phyloP scores from a whole-genome alignment of 2,797 vertebrate genomes.

The Rhinophrynus dorsalis region DNA sequence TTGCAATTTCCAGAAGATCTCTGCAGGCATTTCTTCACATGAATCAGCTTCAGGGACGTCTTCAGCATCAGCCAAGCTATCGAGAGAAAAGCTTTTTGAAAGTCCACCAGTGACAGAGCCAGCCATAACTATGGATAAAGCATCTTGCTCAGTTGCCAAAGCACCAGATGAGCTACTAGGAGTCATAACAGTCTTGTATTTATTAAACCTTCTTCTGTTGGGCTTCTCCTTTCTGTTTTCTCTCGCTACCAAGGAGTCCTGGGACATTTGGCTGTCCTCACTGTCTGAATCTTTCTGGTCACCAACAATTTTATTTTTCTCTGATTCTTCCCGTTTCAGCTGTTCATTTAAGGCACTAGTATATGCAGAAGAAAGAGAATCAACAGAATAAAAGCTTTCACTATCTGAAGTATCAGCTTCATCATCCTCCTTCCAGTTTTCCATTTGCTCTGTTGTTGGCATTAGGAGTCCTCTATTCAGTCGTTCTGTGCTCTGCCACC shows the following conservation, averaged over 20 bases:
- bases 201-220: slow-evolving; percentile 51
- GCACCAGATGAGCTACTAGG: slow-evolving; percentile 49
- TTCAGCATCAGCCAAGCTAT: slow-evolving; percentile 63
- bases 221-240: slow-evolving; percentile 51
- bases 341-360: slow-evolving; percentile 69
- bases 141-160: slow-evolving; percentile 41
- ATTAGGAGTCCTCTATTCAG: slow-evolving; percentile 59
- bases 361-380: slow-evolving; percentile 87
- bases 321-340: slow-evolving; percentile 67
- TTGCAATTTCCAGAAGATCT: slow-evolving; percentile 73
- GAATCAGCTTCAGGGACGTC: slow-evolving; percentile 58
- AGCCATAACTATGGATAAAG: slow-evolving; percentile 47
- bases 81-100: slow-evolving; percentile 63
- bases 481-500: slow-evolving; percentile 74
- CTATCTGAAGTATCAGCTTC: slow-evolving; percentile 78
- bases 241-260: slow-evolving; percentile 81
- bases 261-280: slow-evolving; percentile 87
- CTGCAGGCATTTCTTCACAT: slow-evolving; percentile 73
- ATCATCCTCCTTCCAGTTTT: slow-evolving; percentile 65
- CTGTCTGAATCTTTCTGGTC: slow-evolving; percentile 79
- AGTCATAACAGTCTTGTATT: slow-evolving; percentile 38
- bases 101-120: slow-evolving; percentile 14
- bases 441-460: slow-evolving; percentile 58
- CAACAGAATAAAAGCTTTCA: slow-evolving; percentile 87
- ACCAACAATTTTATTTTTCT: slow-evolving; percentile 51